Base-by-base conservation (phyloP, 2,888 invertebrate species). In the Lepidonotus clava region DNA sequence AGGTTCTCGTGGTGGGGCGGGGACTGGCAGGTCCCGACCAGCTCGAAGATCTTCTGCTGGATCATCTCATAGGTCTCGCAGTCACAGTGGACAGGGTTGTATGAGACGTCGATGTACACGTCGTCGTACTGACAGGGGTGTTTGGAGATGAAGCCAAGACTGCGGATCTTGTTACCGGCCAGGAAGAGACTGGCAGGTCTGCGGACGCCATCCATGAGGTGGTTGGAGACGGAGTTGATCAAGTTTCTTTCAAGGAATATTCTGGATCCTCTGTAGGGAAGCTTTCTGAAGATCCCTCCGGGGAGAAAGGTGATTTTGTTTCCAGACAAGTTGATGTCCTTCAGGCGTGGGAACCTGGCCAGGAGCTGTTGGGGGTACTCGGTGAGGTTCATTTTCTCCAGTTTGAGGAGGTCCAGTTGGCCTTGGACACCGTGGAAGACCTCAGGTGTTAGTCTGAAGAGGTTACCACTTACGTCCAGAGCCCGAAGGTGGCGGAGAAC, bases 51-150 rank as follows among this genome's bases (percentile, higher is more conserved):
- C 80, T 80, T 80, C 32, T 28, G 80, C 51, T 80, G 80, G 2
- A 80, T 51, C 80, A 80, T 46, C 14, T 8, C 80, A 46, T 80
- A 34, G 11, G 80, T 80, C 11, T 80, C 32, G 28, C 80, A 80
- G 46, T 80, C 51, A 46, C 80, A 80, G 51, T 80, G 80, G 18
- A 80, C 80, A 6, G 80, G 80, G 80, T 80, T 80, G 46, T 32
- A 21, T 18, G 46, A 8, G n/a, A 80, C 32, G 46, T 80, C 80
- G 18, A 80, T 32, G 80, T 46, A 80, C 0, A 51, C 51, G 24
- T 80, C 51, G 28, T 46, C 80, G 24, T 32, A 80, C 18, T 46
- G 28, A 32, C 80, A 80, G 1, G 80, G 80, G 46, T 80, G 41
- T 32, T 32, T 41, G 28, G 51, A 41, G 8, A 80, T 46, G 46